phyloP scores from a whole-genome alignment of 1,140 invertebrate genomes.

The Brachionus calyciflorus region DNA sequence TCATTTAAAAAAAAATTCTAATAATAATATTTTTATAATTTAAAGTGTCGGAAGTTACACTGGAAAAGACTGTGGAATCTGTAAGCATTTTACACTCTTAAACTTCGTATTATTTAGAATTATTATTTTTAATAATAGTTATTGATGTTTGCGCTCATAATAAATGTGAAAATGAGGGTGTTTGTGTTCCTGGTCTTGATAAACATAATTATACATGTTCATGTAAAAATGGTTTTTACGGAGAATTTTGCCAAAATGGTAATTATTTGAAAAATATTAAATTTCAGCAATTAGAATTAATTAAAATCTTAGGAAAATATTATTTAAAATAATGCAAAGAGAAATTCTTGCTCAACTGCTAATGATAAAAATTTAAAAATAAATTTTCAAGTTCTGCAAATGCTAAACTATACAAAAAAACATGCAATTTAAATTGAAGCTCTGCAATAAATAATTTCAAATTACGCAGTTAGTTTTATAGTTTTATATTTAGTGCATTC shows the following conservation, averaged over 20 bases:
- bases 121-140: neutral
- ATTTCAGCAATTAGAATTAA: no score
- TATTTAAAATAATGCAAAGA: no score
- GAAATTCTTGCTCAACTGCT: no score
- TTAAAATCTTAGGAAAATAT: no score
- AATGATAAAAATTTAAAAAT: no score
- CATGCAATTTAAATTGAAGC: no score
- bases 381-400: no score
- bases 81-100: neutral
- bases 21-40: neutral
- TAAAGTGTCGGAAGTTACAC: conserved; percentile 23
- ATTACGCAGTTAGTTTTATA: no score
- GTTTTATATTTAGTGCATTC: no score
- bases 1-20: neutral
- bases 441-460: no score
- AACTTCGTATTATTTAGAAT: no score
- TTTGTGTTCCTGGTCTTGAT: neutral
- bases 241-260: conserved; percentile 10
- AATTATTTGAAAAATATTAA: neutral
- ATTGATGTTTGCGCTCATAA: conserved; percentile 38
- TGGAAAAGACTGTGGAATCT: conserved; percentile 42
- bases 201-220: conserved; percentile 24
- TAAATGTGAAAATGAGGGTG: conserved; percentile 9
- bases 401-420: no score
- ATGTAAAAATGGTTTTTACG: conserved; percentile 44